A percentile compares a stretch with the other conserved stretches of the same genome.
These are phyloP conservation scores for Climacteris rufus DNA, from an alignment of 2,113 vertebrate species.

Conservation along the genomic window DNA sequence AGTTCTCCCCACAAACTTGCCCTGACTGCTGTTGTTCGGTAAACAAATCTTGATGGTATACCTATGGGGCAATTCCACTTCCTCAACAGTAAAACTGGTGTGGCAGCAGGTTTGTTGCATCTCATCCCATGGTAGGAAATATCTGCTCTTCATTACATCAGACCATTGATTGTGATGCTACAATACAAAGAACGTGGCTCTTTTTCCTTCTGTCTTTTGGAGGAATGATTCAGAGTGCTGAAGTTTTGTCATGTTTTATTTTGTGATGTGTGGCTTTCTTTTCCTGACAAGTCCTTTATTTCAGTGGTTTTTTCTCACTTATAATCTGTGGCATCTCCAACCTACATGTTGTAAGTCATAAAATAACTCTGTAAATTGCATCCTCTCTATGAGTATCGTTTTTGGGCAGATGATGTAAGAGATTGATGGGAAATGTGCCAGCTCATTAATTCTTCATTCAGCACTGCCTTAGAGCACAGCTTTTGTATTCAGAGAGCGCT, in stretches of 20 bases:
- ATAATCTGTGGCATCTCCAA: not conserved
- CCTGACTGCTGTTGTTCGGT: not conserved
- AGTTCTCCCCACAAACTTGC: not conserved
- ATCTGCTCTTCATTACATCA: not conserved
- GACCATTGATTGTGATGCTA: not conserved
- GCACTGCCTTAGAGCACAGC: not conserved
- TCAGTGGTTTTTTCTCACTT: not conserved
- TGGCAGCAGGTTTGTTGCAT: not conserved
- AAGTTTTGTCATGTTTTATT: not conserved
- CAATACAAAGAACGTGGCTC: not conserved
- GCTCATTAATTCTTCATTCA: not conserved
- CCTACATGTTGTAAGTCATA: not conserved
- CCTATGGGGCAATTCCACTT: not conserved
- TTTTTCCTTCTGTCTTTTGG: not conserved
- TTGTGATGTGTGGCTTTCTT: not conserved
- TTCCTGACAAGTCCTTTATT: not conserved
- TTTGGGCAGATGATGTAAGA: not conserved
- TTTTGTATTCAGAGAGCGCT: not conserved
- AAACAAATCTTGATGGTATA: not conserved
- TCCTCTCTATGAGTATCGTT: fast-evolving
- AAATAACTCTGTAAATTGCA: not conserved
- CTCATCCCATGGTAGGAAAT: not conserved
- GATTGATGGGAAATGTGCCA: not conserved
- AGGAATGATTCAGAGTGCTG: not conserved
- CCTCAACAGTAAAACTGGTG: not conserved